phyloP scores from a whole-genome alignment of 1,140 invertebrate genomes.

The Musca domestica region DNA sequence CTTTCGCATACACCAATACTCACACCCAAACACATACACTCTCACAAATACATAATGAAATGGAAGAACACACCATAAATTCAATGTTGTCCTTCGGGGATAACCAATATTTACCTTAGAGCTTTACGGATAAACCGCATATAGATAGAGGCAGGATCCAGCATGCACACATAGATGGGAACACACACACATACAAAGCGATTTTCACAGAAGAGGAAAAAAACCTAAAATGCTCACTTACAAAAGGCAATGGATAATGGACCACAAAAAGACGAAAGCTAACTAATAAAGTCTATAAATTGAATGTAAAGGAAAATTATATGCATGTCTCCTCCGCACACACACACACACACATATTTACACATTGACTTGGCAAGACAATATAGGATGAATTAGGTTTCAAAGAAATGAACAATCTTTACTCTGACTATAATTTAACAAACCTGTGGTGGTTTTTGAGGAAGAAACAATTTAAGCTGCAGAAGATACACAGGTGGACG shows the following conservation, averaged over 20 bases:
- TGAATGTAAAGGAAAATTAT: not conserved
- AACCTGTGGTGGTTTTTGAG: not conserved
- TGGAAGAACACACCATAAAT: not conserved
- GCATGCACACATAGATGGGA: slow-evolving; percentile 24
- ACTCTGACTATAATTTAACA: not conserved
- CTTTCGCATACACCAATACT: too few species aligned
- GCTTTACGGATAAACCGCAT: not conserved
- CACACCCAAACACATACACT: not conserved
- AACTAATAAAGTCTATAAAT: slow-evolving; percentile 13
- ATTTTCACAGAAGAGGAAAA: too few species aligned
- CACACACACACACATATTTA: not conserved
- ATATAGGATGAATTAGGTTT: not conserved
- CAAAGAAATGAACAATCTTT: not conserved
- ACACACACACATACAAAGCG: too few species aligned
- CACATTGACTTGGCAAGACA: not conserved
- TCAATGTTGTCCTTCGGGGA: not conserved
- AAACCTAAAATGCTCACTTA: not conserved
- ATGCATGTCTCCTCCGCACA: not conserved
- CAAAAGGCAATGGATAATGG: not conserved
- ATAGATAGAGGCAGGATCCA: not conserved
- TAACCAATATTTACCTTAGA: slow-evolving; percentile 17
- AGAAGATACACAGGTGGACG: too few species aligned
- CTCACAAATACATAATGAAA: not conserved
- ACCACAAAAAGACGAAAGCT: not conserved
- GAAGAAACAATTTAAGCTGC: not conserved